Conservation (phyloP, 2,113 vertebrate genomes). For the Sardina pilchardus region DNA sequence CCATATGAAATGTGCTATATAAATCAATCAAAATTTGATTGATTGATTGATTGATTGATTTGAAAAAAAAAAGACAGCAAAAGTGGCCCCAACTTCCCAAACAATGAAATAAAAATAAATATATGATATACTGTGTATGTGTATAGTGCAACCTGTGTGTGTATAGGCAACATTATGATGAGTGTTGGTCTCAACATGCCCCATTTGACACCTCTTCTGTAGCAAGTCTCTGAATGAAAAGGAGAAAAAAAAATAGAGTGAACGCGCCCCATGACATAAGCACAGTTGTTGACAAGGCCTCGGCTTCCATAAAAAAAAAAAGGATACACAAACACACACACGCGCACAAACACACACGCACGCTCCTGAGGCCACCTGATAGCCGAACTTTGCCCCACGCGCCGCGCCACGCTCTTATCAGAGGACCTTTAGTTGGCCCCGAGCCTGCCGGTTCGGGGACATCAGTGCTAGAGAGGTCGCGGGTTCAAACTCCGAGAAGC, state of each 20-base stretch:
- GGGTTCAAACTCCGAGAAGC: background rate
- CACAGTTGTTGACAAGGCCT: background rate
- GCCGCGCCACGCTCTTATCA: background rate
- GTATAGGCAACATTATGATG: no score
- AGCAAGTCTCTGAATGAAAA: background rate
- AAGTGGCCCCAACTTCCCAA: background rate
- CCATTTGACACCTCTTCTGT: background rate
- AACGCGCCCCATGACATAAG: background rate
- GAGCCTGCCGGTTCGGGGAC: background rate
- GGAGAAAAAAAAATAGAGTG: background rate
- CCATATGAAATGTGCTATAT: no score
- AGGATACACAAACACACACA: background rate
- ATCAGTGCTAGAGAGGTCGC: background rate
- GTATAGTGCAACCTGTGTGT: no score
- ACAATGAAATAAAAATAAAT: no score
- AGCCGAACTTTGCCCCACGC: slow-evolving; percentile 4
- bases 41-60: no score
- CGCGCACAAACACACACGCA: slow-evolving; percentile 17
- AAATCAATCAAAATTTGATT: no score
- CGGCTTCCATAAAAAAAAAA: background rate
- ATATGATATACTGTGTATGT: no score
- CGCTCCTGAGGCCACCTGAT: background rate
- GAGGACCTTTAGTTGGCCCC: background rate
- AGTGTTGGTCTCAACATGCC: background rate
- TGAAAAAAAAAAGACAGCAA: background rate